Evolutionary conservation across 2,797 vertebrate species (phyloP), one percentile per base, ranked within the genome.

Genomic region (Brotula barbata): DNA sequence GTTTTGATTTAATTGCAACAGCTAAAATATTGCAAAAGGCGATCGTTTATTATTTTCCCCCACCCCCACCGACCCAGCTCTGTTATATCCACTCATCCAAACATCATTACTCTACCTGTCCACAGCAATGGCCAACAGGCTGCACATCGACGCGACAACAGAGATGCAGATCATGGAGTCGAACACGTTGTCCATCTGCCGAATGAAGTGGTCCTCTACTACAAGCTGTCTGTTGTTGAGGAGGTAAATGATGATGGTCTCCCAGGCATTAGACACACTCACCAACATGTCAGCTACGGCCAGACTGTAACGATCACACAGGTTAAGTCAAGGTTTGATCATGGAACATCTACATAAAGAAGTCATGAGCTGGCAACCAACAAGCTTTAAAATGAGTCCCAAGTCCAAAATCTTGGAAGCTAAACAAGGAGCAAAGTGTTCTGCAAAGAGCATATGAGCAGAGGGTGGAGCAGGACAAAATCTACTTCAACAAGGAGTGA

Each of bases 81-180:
- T 28, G 25, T 28, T 4, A 28, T 8, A 28, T 8, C 25, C 25
- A 28, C 8, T 28, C 31, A 33, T 33, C 31, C 31, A 33, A 9
- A 2, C 11, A 6, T 33, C 31, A 2, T 7, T 33, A 33, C 22
- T 54, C 64, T 77, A 89, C 88, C 97, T 94, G 91, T 99, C 97
- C 67, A 97, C 93, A 0, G 96, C 97, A 25, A 99, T 99, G 39
- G 95, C 95, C 50, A 99, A 89, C 53, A 99, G 89, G 77, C 96
- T 98, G 78, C 95, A 99, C 89, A 99, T 97, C 0, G 96, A 99
- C 0, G 96, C 97, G 10, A 98, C 94, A 23, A 99, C 88, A 36
- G 97, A 98, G 86, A 96, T 97, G 76, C 97, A 99, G 88, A 99
- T 99, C 83, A 99, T 93, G 3, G 96, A 98, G 84, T 99, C 97